Evolutionary conservation across 2,797 vertebrate genomes (phyloP).

Genomic region (Tapirus indicus): DNA sequence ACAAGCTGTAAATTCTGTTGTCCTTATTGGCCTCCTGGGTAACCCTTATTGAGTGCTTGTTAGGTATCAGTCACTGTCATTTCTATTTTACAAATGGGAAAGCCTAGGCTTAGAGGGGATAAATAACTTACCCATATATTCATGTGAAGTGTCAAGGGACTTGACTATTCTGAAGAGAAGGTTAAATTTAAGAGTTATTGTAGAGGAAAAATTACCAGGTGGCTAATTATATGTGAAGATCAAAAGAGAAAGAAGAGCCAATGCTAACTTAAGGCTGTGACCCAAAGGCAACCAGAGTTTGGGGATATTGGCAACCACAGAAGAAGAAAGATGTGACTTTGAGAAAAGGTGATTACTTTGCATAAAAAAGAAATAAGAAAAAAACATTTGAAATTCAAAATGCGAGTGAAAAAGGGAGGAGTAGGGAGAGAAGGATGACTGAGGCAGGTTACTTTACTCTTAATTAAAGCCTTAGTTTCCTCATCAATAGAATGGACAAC

Average conservation of each 20-base stretch:
- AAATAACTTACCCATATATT: neutral
- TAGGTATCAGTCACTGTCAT: neutral
- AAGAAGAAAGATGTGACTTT: neutral
- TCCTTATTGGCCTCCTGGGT: neutral
- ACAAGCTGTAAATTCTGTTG: neutral
- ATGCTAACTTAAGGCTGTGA: neutral
- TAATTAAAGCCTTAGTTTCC: neutral
- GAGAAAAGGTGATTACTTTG: neutral
- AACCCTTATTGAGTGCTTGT: neutral
- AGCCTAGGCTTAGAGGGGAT: neutral
- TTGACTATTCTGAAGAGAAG: neutral
- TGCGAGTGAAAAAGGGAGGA: neutral
- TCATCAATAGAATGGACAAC: neutral
- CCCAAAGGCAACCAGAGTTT: neutral
- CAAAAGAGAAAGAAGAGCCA: neutral
- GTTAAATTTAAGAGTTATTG: neutral
- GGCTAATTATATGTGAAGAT: neutral
- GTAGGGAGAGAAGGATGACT: neutral
- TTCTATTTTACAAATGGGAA: neutral
- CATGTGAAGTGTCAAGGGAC: neutral
- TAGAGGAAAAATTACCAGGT: neutral
- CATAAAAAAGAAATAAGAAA: neutral
- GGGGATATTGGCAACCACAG: neutral
- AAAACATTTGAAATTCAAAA: neutral
- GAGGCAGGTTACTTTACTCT: neutral